Base-by-base conservation (phyloP, 2,888 invertebrate species). In the Unio delphinus region DNA sequence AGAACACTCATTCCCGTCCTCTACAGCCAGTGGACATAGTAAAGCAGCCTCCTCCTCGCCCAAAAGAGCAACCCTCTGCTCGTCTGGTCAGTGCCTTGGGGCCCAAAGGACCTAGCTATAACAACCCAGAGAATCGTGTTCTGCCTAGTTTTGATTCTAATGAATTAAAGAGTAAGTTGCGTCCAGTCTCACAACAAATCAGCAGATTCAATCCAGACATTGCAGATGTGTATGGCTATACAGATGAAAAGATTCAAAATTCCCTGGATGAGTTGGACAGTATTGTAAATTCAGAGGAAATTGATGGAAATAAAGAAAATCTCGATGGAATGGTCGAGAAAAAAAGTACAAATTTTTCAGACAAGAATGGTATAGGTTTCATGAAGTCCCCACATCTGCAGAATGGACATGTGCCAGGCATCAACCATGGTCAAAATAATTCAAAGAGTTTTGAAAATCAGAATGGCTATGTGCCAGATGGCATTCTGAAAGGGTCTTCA, bases 131-230 rank as follows among this genome's bases (percentile, higher is more conserved):
- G 63, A 86, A 86, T 67, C 74, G 72, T 26, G 86, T 86, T 26
- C 72, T 86, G 8, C 85, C 85, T 1, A 74, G 70, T 56, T 80
- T 79, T 17, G 58, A 79, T 26, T 78, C 80, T 17, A 55, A 64
- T 4, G 68, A 74, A 20, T 67, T 77, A 20, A 60, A 67, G 18
- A 72, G 66, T 28, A 74, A 79, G 58, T 70, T 86, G 8, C 68
- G 83, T 58, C 84, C 85, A n/a, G 83, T 86, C 3, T 85, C 86
- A 4, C 82, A 82, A 72, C 83, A 84, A 72, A 74, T 86, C 28
- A 76, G 78, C 20, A 83, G 83, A 65, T 75, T 75, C 65, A 80
- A 80, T 65, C 83, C 84, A 0, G 83, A 86, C 6, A 84, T 75
- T 61, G 80, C 80, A 55, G 75, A 85, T 34, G 78, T 85, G 15